Evolutionary conservation across 2,113 vertebrate species (phyloP).

Genomic region (Felis catus): DNA sequence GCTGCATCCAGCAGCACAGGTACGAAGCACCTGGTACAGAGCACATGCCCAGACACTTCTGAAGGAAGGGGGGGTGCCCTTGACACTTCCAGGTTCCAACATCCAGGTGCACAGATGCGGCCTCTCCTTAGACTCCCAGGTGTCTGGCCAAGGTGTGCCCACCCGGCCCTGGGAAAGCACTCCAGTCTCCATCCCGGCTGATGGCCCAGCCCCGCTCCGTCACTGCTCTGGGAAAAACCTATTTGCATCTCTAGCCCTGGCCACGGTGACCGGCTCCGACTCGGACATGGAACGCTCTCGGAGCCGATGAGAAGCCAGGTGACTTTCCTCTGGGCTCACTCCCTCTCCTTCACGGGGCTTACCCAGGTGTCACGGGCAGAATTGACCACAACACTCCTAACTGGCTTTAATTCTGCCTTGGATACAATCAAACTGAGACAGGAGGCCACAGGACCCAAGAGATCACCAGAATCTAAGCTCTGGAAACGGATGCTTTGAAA

Average conservation of each 20-base stretch:
- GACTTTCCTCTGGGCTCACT: not conserved
- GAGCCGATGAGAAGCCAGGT: not conserved
- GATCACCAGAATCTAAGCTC: not conserved
- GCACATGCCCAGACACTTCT: not conserved
- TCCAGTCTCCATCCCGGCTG: too few species aligned
- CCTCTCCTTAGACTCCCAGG: not conserved
- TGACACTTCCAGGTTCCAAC: not conserved
- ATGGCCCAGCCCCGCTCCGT: too few species aligned
- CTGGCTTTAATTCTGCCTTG: not conserved
- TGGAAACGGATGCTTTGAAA: not conserved
- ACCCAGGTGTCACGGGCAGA: fast-evolving
- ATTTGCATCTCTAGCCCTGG: not conserved
- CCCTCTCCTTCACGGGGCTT: not conserved
- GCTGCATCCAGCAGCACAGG: not conserved
- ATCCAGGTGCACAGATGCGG: not conserved
- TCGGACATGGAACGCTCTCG: not conserved
- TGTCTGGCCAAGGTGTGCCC: not conserved
- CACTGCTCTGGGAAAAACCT: not conserved
- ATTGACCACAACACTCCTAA: not conserved
- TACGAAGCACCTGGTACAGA: not conserved
- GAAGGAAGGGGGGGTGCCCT: not conserved
- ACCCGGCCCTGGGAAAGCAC: not conserved
- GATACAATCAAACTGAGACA: not conserved
- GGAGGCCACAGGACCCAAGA: not conserved
- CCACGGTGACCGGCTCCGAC: not conserved